A percentile compares a stretch with the other conserved stretches of the same genome.
Evolutionary conservation across 53 echinoderm and acorn worm genomes (phyloP).

Genomic region (Echinarachnius parma): DNA sequence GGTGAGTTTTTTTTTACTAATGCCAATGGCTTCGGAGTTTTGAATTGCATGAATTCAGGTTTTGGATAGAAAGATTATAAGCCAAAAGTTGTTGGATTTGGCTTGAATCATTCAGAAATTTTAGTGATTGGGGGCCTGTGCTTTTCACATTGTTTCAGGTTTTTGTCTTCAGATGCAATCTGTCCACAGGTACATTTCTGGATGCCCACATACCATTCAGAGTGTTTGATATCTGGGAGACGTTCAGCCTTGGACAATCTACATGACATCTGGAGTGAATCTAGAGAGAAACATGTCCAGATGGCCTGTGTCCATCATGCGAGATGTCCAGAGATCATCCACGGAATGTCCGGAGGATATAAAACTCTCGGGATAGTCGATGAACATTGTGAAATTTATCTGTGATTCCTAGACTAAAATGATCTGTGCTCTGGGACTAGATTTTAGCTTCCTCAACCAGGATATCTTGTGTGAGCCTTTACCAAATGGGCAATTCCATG

Average conservation of each 20-base stretch:
- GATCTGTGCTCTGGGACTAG: background rate
- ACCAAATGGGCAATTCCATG: background rate
- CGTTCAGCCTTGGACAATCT: background rate
- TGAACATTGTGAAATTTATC: background rate
- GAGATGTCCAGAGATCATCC: background rate
- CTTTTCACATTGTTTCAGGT: background rate
- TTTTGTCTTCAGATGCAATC: background rate
- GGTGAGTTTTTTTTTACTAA: conserved; percentile 35
- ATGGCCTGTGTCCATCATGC: background rate
- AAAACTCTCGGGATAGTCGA: background rate
- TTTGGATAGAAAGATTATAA: conserved; percentile 1
- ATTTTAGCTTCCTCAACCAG: background rate
- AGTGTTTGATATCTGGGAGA: background rate
- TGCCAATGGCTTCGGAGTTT: conserved; percentile 2
- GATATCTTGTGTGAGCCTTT: background rate
- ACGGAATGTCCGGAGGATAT: background rate
- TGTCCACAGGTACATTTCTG: background rate
- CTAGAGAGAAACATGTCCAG: background rate
- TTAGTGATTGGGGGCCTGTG: background rate
- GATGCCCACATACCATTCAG: background rate
- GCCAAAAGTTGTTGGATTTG: background rate
- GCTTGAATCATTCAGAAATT: background rate
- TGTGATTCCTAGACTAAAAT: background rate
- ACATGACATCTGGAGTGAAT: background rate
- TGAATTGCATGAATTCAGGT: conserved; percentile 11